phyloP scores from a whole-genome alignment of 1,140 invertebrate species.

The Tigriopus japonicus region DNA sequence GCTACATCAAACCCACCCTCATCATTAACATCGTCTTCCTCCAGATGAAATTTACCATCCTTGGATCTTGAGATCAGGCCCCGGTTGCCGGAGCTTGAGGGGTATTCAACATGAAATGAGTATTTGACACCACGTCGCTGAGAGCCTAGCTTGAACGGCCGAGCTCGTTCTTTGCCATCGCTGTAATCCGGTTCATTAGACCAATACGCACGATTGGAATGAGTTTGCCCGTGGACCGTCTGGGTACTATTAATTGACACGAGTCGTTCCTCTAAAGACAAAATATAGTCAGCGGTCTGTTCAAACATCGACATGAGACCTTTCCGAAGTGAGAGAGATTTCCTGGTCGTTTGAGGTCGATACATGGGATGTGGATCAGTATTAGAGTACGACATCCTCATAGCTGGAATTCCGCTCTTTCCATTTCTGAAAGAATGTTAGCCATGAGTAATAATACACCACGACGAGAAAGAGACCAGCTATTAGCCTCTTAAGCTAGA shows the following conservation, averaged over 20 bases:
- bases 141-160: too few species aligned
- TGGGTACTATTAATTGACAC: too few species aligned
- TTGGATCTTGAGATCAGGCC: neutral
- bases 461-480: neutral
- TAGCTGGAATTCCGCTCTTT: conserved; percentile 14
- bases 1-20: conserved; percentile 11
- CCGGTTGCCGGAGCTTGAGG: neutral
- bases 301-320: conserved; percentile 6
- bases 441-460: neutral
- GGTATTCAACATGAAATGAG: neutral
- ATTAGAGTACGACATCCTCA: neutral
- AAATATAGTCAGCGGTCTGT: neutral
- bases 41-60: neutral
- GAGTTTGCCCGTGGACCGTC: too few species aligned
- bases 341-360: neutral
- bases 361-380: too few species aligned
- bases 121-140: neutral
- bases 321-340: neutral
- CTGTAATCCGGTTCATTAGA: neutral
- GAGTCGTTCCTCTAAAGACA: neutral
- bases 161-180: too few species aligned
- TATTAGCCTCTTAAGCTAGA: neutral
- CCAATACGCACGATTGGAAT: too few species aligned
- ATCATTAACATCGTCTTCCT: neutral
- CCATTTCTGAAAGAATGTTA: neutral